Evolutionary conservation across 2,888 invertebrate genomes (phyloP), one percentile per base, ranked within the genome.

Genomic region (Drosophila mayaguana): DNA sequence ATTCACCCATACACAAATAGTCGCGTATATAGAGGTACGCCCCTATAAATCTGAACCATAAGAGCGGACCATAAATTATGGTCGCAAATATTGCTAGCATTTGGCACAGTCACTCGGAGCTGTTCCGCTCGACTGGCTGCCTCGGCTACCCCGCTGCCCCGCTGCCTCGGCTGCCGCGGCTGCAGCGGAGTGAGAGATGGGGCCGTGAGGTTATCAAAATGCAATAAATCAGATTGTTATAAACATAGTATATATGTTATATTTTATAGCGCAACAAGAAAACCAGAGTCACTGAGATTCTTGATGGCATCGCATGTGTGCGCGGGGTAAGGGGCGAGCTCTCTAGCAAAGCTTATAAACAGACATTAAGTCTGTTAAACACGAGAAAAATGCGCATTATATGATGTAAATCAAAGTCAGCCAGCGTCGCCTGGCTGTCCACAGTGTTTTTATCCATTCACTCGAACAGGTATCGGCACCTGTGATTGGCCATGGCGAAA

Each of bases 361-460:
- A 86, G 84, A 87, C 86, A 83, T 84, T 78, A 87, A 87, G 84
- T 88, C 85, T 87, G 84, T 87, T 87, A 76, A 88, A 83, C 84
- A 87, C 71, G 75, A 78, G 81, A 75, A 81, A 86, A 86, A 82
- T 84, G 79, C 81, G 84, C 84, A 83, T 87, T 81, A 81, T 78
- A 72, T 60, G 80, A 75, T 85, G 88, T 85, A 85, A 84, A 85
- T 85, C 84, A 85, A 75, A 71, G 70, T 57, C 72, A 51, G 75
- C 65, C 74, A 72, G 77, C 80, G 66, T 71, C 54, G 69, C 63
- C 74, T 62, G 75, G 80, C 83, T 62, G 63, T 38, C 50, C 72
- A 80, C 76, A 80, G 8, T 16, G 22, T 83, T 88, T 85, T 77
- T 88, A 65, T 67, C 65, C 85, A 69, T 69, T 69, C 71, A 75